Percentiles rank a stretch among this genome's conserved stretches.
Evolutionary conservation across 2,797 vertebrate species (phyloP).

Genomic region (Chelon auratus): DNA sequence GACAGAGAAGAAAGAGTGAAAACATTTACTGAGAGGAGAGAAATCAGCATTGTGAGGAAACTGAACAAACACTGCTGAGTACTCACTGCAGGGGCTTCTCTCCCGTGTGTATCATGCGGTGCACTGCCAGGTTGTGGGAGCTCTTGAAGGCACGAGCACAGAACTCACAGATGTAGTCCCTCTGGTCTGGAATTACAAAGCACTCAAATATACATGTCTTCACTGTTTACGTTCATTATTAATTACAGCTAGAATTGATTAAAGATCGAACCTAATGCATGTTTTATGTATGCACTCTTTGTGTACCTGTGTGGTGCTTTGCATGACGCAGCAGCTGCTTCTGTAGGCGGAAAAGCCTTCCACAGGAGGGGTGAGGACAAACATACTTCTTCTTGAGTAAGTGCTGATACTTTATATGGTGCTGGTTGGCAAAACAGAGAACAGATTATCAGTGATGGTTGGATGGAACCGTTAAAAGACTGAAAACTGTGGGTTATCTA

Average conservation of each 20-base stretch:
- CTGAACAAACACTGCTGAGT: conserved; percentile 4
- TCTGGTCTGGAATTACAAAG: conserved; percentile 88
- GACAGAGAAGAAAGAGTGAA: neutral
- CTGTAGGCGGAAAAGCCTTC: conserved; percentile 95
- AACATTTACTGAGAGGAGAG: neutral
- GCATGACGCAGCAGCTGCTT: conserved; percentile 97
- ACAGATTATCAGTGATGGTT: neutral
- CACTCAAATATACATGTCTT: conserved; percentile 3
- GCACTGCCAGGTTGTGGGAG: conserved; percentile 97
- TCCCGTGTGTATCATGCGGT: conserved; percentile 98
- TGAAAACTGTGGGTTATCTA: neutral
- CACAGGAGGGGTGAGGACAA: conserved; percentile 96
- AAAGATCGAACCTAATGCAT: neutral
- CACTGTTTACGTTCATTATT: neutral
- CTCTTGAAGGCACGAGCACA: conserved; percentile 99
- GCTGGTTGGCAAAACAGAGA: conserved; percentile 78
- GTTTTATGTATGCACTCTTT: neutral
- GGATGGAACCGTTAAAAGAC: neutral
- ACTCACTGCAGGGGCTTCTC: conserved; percentile 99
- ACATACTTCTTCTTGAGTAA: conserved; percentile 98
- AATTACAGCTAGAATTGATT: neutral
- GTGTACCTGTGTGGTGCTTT: conserved; percentile 96
- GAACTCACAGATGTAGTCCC: conserved; percentile 99
- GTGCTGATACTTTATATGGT: conserved; percentile 99
- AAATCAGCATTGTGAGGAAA: neutral